Evolutionary conservation across 2,797 vertebrate genomes (phyloP), one percentile per base, ranked within the genome.

Genomic region (Acipenser oxyrinchus): DNA sequence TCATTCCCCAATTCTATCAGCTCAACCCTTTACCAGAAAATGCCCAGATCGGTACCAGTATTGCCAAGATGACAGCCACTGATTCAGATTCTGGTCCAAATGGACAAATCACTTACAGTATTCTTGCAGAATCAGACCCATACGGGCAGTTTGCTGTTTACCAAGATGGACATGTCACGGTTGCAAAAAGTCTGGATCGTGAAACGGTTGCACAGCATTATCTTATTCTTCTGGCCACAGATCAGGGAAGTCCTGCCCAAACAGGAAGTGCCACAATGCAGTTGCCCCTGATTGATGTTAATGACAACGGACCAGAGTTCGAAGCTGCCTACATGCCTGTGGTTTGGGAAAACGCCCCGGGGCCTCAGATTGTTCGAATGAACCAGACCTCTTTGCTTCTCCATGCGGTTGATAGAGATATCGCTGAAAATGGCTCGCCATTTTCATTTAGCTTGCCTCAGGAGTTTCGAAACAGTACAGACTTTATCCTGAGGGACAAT

Each of bases 401-500:
- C 12, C 74, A 78, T 49, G 94, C 83, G 0, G 75, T 91, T 62
- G 94, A 95, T 78, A 81, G 64, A 0, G 94, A 96, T 67, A 75
- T 86, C 12, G 73, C 82, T 0, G 90, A 90, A 53, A 95, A 95
- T 0, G 92, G 93, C 0, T 80, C 88, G 0, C 94, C 94, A 0
- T 94, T 95, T 74, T 82, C 74, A 11, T 95, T 93, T 73, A 78
- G 78, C 0, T 71, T 95, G 62, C 81, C 90, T 0, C 49, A 77
- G 0, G 86, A 88, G 69, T 88, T 88, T 76, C 86, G 81, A 64
- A 84, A 91, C 70, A 82, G 82, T 78, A 85, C 84, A 7, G 90
- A 93, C 72, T 95, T 96, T 79, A 87, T 88, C 76, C 85, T 96
- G 68, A 88, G 86, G 74, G 94, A 96, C 80, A 92, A 94, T 67